Evolutionary conservation across 2,113 vertebrate species (phyloP).

Genomic region (Psettodes erumei): DNA sequence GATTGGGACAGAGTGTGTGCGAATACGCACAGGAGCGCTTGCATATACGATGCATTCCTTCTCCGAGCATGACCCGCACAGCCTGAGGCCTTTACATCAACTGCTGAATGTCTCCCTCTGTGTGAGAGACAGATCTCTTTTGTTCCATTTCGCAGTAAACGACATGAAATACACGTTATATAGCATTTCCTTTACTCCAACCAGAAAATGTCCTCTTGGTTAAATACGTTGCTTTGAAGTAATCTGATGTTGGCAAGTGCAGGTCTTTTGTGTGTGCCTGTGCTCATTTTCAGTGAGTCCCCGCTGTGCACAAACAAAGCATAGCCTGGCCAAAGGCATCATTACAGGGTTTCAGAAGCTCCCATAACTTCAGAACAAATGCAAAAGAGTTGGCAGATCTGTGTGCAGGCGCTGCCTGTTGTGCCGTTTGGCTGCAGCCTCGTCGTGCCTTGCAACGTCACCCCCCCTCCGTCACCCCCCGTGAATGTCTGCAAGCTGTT

Average conservation of each 20-base stretch:
- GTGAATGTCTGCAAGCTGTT: conserved; percentile 77
- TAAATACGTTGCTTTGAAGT: conserved; percentile 49
- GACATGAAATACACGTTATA: conserved; percentile 18
- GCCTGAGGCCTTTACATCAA: conserved; percentile 31
- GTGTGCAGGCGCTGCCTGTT: conserved; percentile 58
- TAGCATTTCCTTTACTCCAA: conserved; percentile 23
- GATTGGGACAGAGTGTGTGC: conserved; percentile 4
- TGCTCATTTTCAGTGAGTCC: conserved; percentile 65
- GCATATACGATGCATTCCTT: conserved; percentile 33
- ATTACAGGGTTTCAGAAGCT: conserved; percentile 75
- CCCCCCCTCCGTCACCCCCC: no score
- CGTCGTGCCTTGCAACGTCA: conserved; percentile 61
- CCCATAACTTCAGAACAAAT: conserved; percentile 74
- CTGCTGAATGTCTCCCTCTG: conserved; percentile 40
- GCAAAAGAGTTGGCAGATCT: conserved; percentile 62
- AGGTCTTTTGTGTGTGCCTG: conserved; percentile 59
- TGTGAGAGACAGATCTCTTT: conserved; percentile 29
- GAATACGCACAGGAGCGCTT: conserved; percentile 7
- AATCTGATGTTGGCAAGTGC: conserved; percentile 69
- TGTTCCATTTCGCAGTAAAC: conserved; percentile 40
- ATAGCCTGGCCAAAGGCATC: conserved; percentile 67
- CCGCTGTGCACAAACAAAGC: conserved; percentile 72
- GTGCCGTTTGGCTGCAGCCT: conserved; percentile 73
- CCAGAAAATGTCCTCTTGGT: conserved; percentile 31
- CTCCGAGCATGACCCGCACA: conserved; percentile 20